Evolutionary conservation across 37 sponge, comb jelly and placozoan species (phyloP).

Genomic region (Axinella damicornis): DNA sequence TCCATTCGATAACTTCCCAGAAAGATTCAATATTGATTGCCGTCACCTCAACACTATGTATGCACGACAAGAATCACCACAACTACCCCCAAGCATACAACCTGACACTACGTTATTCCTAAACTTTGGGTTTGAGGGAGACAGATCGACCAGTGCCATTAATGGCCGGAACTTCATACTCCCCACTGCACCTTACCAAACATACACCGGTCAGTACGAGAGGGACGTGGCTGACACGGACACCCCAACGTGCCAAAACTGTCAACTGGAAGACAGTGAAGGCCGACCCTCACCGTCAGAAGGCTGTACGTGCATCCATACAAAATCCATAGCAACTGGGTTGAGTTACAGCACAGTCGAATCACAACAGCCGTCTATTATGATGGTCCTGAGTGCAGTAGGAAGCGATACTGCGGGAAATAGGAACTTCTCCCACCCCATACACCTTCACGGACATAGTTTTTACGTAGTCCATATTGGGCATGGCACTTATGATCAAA

Average conservation of each 20-base stretch:
- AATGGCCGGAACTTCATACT: conserved; percentile 76
- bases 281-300: background rate
- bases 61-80: background rate
- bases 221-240: background rate
- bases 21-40: conserved; percentile 45
- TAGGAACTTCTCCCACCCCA: conserved; percentile 60
- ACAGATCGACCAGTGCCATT: conserved; percentile 55
- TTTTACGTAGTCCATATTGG: conserved; percentile 71
- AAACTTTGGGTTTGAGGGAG: conserved; percentile 86
- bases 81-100: conserved; percentile 11
- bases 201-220: background rate
- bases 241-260: background rate
- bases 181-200: conserved; percentile 59
- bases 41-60: conserved; percentile 39
- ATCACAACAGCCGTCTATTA: background rate
- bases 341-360: background rate
- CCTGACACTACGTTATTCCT: conserved; percentile 30
- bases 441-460: conserved; percentile 79
- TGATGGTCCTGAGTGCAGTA: conserved; percentile 33
- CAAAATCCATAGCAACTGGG: background rate
- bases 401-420: background rate
- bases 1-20: conserved; percentile 58
- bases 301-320: background rate
- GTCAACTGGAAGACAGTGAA: background rate
- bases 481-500: conserved; percentile 58